A percentile compares a stretch with the other conserved stretches of the same genome.
Evolutionary conservation across 2,888 invertebrate species (phyloP).

Genomic region (Rambutsinella grinnellia): DNA sequence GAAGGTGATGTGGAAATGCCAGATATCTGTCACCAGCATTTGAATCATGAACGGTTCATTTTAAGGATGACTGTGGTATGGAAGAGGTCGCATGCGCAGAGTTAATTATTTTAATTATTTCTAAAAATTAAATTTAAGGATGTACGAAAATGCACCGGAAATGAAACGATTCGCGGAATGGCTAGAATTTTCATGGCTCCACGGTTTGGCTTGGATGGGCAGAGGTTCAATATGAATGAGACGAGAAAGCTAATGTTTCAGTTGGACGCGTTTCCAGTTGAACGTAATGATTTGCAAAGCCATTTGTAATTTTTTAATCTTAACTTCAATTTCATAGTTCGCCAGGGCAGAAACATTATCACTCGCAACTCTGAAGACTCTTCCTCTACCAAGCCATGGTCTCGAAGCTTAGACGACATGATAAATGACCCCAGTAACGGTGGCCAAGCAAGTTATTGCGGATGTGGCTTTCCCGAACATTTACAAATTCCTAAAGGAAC

Average conservation of each 20-base stretch:
- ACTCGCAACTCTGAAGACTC: not conserved
- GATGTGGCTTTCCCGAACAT: not conserved
- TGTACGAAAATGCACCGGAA: too few relatives aligned
- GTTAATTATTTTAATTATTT: too few relatives aligned
- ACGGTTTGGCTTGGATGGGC: constrained; percentile 19
- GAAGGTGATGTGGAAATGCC: constrained; percentile 16
- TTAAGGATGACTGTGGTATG: too few relatives aligned
- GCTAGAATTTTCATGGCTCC: constrained; percentile 41
- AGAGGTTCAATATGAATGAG: constrained; percentile 10
- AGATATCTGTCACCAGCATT: constrained; percentile 39
- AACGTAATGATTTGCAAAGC: constrained; percentile 21
- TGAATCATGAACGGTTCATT: constrained; percentile 53
- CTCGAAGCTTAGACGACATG: too few relatives aligned
- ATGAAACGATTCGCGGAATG: constrained; percentile 14
- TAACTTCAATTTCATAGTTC: constrained; percentile 1
- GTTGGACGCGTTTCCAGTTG: constrained; percentile 34
- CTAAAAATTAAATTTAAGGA: too few relatives aligned
- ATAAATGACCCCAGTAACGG: not conserved
- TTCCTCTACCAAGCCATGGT: too few relatives aligned
- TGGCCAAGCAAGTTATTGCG: too few relatives aligned
- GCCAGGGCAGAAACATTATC: constrained; percentile 16
- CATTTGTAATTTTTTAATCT: not conserved
- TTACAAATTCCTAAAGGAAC: not conserved
- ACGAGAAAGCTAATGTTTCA: constrained; percentile 31
- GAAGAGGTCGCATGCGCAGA: too few relatives aligned